Evolutionary conservation across 1,140 invertebrate genomes (phyloP), one percentile per base, ranked within the genome.

Genomic region (Trichoplusia ni): DNA sequence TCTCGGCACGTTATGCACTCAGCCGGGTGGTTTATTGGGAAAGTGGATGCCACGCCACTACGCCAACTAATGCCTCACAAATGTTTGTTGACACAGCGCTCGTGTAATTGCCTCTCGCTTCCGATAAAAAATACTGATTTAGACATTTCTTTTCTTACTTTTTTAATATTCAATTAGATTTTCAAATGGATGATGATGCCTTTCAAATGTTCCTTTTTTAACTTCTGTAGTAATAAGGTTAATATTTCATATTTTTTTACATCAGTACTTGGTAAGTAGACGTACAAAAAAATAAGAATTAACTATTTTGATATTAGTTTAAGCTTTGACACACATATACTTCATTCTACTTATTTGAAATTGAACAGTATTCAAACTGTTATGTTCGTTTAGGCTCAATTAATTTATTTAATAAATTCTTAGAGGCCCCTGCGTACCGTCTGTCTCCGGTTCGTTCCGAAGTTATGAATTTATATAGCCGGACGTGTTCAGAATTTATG

Each of bases 361-460:
- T 69, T 58, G 46, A 68, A 77, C 54, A 76, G 75, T 76, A 81
- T 82, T 77, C 77, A 75, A 71, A 65, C 59, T 66, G 65, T 64
- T 71, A 62, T 64, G 72, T 83, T 79, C 75, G 71, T 81, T 84
- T 78, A 71, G 77, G 77, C 79, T 83, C 78, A 84, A 83, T 82
- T 87, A 83, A 86, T 84, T 81, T 81, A 82, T 86, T 84, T 81
- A 83, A 86, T 86, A 83, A 85, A 83, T 88, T 82, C 79, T 67
- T 68, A 73, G 69, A 77, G 77, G 68, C 70, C 69, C 64, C 70
- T 63, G 69, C 63, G 77, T 68, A 72, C 75, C 73, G 75, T 64
- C 75, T 87, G 80, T 83, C 79, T 75, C 73, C 69, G 72, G 44
- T 77, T 75, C 67, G 68, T 73, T 73, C 65, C 69, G 66, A 62